Conservation (phyloP, 2,113 vertebrate species). For the Oryzias melastigma region DNA sequence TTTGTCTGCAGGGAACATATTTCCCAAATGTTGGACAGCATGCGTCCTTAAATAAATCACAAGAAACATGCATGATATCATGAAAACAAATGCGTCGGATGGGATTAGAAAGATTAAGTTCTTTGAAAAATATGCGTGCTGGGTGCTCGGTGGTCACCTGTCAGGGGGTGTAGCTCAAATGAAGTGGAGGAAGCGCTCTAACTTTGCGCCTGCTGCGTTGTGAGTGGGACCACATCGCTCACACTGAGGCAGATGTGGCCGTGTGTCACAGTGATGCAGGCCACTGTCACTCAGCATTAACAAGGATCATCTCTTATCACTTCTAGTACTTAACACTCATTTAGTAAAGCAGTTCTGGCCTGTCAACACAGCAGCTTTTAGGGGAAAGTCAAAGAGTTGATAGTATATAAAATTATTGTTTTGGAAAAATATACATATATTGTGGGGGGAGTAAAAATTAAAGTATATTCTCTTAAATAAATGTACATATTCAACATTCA, state of each 20-base stretch:
- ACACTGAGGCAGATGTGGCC: constrained; percentile 8
- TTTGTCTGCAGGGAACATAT: constrained; percentile 36
- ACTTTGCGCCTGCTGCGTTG: constrained; percentile 12
- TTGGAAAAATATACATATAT: too few species aligned
- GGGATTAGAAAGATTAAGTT: constrained; percentile 2
- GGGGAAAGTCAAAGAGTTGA: too few species aligned
- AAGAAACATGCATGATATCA: constrained; percentile 9
- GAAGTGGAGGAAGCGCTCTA: not conserved
- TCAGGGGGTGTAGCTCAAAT: not conserved
- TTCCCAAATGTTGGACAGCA: constrained; percentile 48
- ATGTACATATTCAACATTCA: too few species aligned
- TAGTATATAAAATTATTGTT: too few species aligned
- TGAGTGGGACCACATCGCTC: constrained; percentile 6
- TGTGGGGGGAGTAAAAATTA: too few species aligned
- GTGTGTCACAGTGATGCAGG: constrained; percentile 5
- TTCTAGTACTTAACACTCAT: constrained; percentile 3
- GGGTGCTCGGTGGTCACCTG: constrained; percentile 10
- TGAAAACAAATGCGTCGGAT: not conserved
- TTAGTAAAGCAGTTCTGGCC: constrained; percentile 6
- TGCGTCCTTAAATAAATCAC: constrained; percentile 53
- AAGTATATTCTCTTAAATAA: too few species aligned
- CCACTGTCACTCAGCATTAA: constrained; percentile 35
- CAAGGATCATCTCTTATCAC: constrained; percentile 22
- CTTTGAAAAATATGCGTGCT: constrained; percentile 10
- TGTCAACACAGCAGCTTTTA: not conserved